phyloP scores from a whole-genome alignment of 2,888 invertebrate genomes.

The Lasioglossum morio region DNA sequence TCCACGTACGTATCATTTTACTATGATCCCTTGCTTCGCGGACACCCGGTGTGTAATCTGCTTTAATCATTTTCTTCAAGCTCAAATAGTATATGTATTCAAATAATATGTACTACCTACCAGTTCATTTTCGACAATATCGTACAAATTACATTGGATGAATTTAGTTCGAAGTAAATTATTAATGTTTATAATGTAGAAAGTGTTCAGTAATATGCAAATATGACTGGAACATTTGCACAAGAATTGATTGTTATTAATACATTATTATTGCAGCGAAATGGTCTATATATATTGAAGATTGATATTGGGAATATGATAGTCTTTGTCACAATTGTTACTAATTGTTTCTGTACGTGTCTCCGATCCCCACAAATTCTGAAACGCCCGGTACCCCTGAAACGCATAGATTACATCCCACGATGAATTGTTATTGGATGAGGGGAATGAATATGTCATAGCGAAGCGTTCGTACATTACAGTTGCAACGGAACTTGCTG shows the following conservation, averaged over 20 bases:
- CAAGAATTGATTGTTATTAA: too few species aligned
- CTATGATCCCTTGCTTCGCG: neutral
- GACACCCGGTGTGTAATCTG: neutral
- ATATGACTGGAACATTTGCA: neutral
- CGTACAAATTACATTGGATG: too few species aligned
- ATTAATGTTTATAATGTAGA: neutral
- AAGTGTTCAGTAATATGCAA: neutral
- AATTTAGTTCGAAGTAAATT: too few species aligned
- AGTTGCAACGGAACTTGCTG: neutral
- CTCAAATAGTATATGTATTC: too few species aligned
- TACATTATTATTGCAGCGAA: neutral
- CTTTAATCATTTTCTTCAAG: neutral
- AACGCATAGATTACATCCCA: neutral
- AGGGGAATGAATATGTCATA: slow-evolving; percentile 9
- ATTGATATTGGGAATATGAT: neutral
- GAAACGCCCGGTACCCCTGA: neutral
- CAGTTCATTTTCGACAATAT: too few species aligned
- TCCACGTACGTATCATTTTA: neutral
- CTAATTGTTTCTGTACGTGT: neutral
- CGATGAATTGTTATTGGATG: slow-evolving; percentile 18
- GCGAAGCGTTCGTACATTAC: slow-evolving; percentile 1
- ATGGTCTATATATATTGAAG: neutral
- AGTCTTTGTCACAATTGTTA: neutral
- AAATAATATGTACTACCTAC: too few species aligned
- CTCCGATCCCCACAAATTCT: neutral